Evolutionary conservation across 2,113 vertebrate species (phyloP).

Genomic region (Empidonax alnorum): DNA sequence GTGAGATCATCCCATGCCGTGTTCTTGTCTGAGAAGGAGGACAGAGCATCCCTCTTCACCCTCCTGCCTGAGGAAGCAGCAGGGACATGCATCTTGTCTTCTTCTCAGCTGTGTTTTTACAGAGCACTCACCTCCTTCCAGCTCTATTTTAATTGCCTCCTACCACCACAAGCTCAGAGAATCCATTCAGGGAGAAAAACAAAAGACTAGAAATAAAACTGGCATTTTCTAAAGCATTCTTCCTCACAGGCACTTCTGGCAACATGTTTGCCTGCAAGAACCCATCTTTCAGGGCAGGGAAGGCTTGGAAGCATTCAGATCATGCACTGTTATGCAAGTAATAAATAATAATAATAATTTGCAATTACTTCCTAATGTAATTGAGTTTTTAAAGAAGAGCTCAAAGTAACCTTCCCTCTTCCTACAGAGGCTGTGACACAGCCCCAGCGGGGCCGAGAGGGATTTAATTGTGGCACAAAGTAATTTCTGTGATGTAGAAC

Average conservation of each 20-base stretch:
- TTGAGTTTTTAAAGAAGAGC: background rate
- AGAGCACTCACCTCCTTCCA: background rate
- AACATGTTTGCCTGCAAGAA: background rate
- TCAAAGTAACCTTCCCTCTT: background rate
- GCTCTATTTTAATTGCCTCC: background rate
- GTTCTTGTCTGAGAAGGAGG: background rate
- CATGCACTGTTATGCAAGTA: background rate
- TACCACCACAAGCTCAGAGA: background rate
- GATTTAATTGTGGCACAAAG: slow-evolving; percentile 44
- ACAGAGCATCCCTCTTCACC: background rate
- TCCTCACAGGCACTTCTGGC: background rate
- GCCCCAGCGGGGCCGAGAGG: background rate
- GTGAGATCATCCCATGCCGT: background rate
- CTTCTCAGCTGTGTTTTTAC: background rate
- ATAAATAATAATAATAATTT: background rate
- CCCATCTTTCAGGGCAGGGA: background rate
- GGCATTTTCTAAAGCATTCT: background rate
- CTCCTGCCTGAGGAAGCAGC: background rate
- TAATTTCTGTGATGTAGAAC: background rate
- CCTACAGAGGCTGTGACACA: background rate
- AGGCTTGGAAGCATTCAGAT: background rate
- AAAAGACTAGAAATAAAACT: background rate
- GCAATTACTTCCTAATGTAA: background rate
- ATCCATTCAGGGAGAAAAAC: background rate
- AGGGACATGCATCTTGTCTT: background rate